These are phyloP conservation scores for Numida meleagris DNA, from an alignment of 2,113 vertebrate species.

Conservation along the genomic window DNA sequence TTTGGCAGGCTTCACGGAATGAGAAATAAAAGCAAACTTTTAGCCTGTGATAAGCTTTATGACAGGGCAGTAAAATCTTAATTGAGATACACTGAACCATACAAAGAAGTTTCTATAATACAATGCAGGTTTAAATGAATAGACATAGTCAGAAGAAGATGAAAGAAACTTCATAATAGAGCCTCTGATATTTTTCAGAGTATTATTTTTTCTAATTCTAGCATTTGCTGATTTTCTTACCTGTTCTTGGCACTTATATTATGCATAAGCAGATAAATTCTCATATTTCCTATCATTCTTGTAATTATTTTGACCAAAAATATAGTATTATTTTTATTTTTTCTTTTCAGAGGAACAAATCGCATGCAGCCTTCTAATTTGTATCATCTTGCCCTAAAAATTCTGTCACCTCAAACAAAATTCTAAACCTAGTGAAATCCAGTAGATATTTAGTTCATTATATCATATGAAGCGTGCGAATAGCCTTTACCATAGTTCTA, in stretches of 20 bases:
- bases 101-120: constrained; percentile 11
- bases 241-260: constrained; percentile 1
- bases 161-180: constrained; percentile 15
- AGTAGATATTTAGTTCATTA: not conserved
- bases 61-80: constrained; percentile 57
- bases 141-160: constrained; percentile 26
- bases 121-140: constrained; percentile 41
- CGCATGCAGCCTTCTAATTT: not conserved
- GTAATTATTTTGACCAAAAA: constrained; percentile 43
- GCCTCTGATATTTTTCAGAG: not conserved
- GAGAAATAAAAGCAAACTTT: constrained; percentile 69
- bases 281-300: not conserved
- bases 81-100: constrained; percentile 42
- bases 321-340: constrained; percentile 7
- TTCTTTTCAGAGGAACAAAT: not conserved
- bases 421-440: not conserved
- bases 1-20: constrained; percentile 45
- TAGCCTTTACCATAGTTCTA: not conserved
- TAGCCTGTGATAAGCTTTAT: constrained; percentile 52
- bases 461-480: not conserved
- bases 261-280: not conserved
- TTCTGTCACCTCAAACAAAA: not conserved
- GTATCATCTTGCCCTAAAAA: not conserved
- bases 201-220: not conserved
- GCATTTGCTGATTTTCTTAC: not conserved